phyloP scores from a whole-genome alignment of 2,113 vertebrate species.

The Mus pahari region DNA sequence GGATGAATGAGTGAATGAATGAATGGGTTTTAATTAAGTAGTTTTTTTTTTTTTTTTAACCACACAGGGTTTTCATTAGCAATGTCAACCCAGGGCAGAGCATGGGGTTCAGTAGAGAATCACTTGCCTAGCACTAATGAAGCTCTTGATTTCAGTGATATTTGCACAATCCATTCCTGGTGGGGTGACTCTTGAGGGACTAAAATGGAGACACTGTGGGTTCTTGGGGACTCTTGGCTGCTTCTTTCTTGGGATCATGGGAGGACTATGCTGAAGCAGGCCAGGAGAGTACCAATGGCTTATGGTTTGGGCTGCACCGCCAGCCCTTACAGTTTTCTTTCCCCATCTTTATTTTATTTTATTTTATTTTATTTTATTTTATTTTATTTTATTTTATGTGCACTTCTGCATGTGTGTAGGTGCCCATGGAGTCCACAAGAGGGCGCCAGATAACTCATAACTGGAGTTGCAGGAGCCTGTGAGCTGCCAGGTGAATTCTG shows the following conservation, averaged over 20 bases:
- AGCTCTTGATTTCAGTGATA: no score
- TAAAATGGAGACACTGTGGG: no score
- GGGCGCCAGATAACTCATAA: background rate
- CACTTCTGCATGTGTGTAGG: background rate
- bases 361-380: background rate
- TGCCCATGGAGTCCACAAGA: background rate
- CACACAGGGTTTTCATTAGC: background rate
- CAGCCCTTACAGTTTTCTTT: background rate
- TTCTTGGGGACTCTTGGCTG: fast-evolving
- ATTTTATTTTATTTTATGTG: background rate
- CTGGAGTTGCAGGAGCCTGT: background rate
- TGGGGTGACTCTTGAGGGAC: background rate
- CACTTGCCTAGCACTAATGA: background rate
- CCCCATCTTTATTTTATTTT: background rate
- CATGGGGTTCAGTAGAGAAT: background rate
- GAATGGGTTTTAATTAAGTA: no score
- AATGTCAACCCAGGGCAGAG: background rate
- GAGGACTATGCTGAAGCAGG: no score
- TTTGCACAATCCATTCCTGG: background rate
- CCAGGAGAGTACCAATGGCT: fast-evolving
- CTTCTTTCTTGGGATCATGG: background rate
- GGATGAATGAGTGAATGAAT: background rate
- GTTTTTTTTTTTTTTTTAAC: no score
- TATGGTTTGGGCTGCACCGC: background rate
- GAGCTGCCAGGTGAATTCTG: background rate